Percentiles rank a stretch among this genome's conserved stretches.
Conservation (phyloP, 2,797 vertebrate species). For the Setipinna tenuifilis region DNA sequence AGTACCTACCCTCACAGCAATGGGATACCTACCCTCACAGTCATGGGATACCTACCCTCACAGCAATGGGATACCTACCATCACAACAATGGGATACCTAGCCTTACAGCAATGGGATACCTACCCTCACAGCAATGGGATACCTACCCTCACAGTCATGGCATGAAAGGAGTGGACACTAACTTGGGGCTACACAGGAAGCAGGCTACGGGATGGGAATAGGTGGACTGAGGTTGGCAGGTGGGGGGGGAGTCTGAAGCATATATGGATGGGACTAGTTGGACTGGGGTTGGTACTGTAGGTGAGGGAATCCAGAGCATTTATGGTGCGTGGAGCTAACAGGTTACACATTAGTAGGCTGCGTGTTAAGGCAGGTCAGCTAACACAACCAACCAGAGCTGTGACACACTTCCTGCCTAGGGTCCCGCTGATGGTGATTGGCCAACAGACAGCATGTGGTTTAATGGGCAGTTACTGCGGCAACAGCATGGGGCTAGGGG, state of each 20-base stretch:
- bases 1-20: no score
- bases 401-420: conserved; percentile 6
- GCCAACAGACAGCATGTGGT: conserved; percentile 40
- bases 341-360: conserved; percentile 40
- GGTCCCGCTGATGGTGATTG: conserved; percentile 32
- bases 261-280: no score
- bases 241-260: no score
- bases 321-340: neutral
- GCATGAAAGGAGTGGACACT: neutral
- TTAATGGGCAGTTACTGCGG: conserved; percentile 53
- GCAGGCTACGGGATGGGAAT: neutral
- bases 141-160: neutral
- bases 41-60: neutral
- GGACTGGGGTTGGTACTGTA: no score
- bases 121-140: neutral
- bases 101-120: no score
- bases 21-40: neutral
- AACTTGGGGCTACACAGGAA: neutral
- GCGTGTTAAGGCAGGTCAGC: neutral
- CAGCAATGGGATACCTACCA: neutral
- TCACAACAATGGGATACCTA: no score
- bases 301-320: conserved; percentile 19
- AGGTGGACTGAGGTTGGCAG: neutral
- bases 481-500: conserved; percentile 35
- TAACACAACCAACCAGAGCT: neutral